A percentile compares a stretch with the other conserved stretches of the same genome.
phyloP scores from a whole-genome alignment of 2,113 vertebrate species.

The Tamias sibiricus region DNA sequence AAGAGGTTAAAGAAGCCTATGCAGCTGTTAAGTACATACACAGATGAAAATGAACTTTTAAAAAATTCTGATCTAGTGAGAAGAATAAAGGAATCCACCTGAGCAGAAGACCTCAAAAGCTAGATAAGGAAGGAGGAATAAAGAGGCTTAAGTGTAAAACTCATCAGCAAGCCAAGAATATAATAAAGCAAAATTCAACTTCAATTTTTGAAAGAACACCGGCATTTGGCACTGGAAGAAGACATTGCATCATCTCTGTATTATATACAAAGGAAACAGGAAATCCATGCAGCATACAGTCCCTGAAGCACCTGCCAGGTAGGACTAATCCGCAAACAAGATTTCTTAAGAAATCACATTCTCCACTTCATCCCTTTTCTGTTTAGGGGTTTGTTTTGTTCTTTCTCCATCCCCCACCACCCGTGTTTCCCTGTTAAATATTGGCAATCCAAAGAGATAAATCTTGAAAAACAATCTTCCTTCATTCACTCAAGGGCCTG shows the following conservation, averaged over 20 bases:
- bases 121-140: conserved; percentile 23
- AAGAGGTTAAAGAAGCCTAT: conserved; percentile 6
- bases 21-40: not conserved
- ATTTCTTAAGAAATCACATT: not conserved
- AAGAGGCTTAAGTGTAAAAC: not conserved
- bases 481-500: conserved; percentile 48
- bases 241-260: not conserved
- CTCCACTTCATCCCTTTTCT: not conserved
- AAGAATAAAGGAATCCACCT: conserved; percentile 28
- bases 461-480: conserved; percentile 56
- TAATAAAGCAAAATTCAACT: conserved; percentile 41
- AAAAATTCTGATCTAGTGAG: conserved; percentile 35
- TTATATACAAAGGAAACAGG: conserved; percentile 23
- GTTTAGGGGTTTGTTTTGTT: not conserved
- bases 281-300: not conserved
- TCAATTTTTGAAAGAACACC: conserved; percentile 65
- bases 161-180: not conserved
- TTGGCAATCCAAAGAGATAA: conserved; percentile 52
- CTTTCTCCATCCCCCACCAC: not conserved
- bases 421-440: conserved; percentile 58
- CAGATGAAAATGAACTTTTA: not conserved
- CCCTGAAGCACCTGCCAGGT: conserved; percentile 31
- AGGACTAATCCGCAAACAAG: conserved; percentile 51
- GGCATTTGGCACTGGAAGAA: not conserved
- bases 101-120: conserved; percentile 51